Evolutionary conservation across 2,888 invertebrate genomes (phyloP).

Genomic region (Hypolimnas misippus): DNA sequence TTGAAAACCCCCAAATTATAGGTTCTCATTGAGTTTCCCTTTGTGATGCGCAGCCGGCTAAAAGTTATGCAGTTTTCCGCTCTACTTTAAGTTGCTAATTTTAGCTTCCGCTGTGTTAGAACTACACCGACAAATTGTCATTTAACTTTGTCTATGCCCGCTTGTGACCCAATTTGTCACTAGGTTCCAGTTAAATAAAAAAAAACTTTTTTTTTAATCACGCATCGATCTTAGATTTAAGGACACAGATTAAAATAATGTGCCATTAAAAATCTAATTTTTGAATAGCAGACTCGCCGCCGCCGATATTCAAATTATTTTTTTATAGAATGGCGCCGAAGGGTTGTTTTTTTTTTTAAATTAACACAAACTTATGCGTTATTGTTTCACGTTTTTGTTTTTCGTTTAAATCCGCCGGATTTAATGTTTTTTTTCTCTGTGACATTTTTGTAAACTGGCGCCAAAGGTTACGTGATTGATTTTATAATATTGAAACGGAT

Average conservation of each 20-base stretch:
- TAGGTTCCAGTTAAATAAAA: no score
- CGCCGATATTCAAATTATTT: constrained; percentile 28
- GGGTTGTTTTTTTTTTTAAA: constrained; percentile 53
- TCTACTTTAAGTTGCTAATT: no score
- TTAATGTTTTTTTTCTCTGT: constrained; percentile 49
- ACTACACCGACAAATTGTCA: no score
- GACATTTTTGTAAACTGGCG: constrained; percentile 53
- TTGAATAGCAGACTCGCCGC: background rate
- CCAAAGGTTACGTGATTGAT: constrained; percentile 54
- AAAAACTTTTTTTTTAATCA: background rate
- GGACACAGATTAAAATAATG: constrained; percentile 1
- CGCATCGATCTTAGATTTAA: background rate
- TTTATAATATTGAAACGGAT: constrained; percentile 14
- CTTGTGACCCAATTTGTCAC: background rate
- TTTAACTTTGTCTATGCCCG: background rate
- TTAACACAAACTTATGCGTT: constrained; percentile 47
- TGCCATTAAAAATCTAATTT: background rate
- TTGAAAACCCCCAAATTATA: no score
- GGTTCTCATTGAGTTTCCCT: no score
- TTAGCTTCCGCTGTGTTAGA: background rate
- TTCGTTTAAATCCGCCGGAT: constrained; percentile 60
- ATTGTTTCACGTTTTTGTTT: constrained; percentile 56
- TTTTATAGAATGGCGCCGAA: constrained; percentile 47
- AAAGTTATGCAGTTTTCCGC: no score
- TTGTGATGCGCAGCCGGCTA: no score